phyloP scores from a whole-genome alignment of 2,888 invertebrate genomes.

The Hartigia nigra region DNA sequence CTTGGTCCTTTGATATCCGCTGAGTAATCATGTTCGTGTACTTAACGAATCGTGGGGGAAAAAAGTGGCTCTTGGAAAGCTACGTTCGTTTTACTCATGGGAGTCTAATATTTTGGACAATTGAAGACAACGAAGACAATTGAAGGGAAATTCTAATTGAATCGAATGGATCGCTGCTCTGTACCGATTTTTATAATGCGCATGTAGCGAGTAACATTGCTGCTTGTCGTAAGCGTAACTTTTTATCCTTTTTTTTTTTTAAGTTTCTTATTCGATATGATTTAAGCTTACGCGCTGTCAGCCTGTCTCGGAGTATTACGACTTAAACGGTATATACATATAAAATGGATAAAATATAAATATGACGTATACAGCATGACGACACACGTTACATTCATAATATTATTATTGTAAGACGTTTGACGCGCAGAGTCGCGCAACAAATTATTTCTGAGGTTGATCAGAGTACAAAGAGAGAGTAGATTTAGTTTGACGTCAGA shows the following conservation, averaged over 20 bases:
- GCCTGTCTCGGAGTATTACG: constrained; percentile 39
- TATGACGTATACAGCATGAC: not conserved
- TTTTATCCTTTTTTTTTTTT: constrained; percentile 7
- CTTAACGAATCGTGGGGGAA: not conserved
- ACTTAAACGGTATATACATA: constrained; percentile 23
- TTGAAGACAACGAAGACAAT: not conserved
- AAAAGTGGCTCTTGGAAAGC: not conserved
- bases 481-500: constrained; percentile 59
- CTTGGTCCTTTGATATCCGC: not conserved
- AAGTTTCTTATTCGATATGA: constrained; percentile 19
- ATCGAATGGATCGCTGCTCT: not conserved
- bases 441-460: constrained; percentile 56
- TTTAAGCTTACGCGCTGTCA: constrained; percentile 38
- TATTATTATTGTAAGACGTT: constrained; percentile 10
- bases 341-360: constrained; percentile 9
- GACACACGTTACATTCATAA: not conserved
- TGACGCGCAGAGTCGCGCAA: constrained; percentile 36
- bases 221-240: not conserved
- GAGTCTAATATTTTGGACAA: not conserved
- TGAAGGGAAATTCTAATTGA: not conserved
- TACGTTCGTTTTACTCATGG: not conserved
- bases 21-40: not conserved
- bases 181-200: not conserved
- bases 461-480: constrained; percentile 59
- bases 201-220: not conserved